phyloP scores from a whole-genome alignment of 2,113 vertebrate species.

The Chaenocephalus aceratus region DNA sequence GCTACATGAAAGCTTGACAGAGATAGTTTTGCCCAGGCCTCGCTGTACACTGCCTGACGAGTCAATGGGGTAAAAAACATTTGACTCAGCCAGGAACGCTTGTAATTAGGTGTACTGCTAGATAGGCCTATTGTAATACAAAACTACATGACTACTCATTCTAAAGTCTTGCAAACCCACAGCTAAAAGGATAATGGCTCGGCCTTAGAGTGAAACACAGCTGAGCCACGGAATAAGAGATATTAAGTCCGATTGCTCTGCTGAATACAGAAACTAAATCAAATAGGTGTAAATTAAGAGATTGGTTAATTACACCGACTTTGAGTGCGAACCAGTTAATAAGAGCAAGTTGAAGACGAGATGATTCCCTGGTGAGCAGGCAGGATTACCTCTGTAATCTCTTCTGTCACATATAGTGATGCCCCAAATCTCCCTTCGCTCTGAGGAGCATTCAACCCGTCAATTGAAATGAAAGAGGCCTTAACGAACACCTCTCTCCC shows the following conservation, averaged over 20 bases:
- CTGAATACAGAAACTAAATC: slow-evolving; percentile 77
- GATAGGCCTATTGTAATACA: slow-evolving; percentile 74
- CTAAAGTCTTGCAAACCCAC: slow-evolving; percentile 78
- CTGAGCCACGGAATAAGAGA: slow-evolving; percentile 78
- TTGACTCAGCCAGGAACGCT: slow-evolving; percentile 62
- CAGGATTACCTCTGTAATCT: slow-evolving; percentile 90
- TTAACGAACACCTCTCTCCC: slow-evolving; percentile 76
- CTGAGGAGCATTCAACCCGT: slow-evolving; percentile 85
- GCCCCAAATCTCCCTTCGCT: slow-evolving; percentile 85
- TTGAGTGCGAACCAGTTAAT: slow-evolving; percentile 78
- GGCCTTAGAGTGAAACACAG: slow-evolving; percentile 78
- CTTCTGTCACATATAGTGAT: slow-evolving; percentile 90
- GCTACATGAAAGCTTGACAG: slow-evolving; percentile 28
- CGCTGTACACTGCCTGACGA: slow-evolving; percentile 24
- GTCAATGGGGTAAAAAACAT: slow-evolving; percentile 44
- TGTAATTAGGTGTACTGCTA: slow-evolving; percentile 75
- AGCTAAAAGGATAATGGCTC: slow-evolving; percentile 82
- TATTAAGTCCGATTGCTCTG: slow-evolving; percentile 77
- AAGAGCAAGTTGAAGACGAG: slow-evolving; percentile 89
- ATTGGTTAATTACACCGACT: slow-evolving; percentile 77
- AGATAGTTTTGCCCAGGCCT: slow-evolving; percentile 26
- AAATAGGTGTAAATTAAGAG: slow-evolving; percentile 79
- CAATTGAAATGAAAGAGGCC: slow-evolving; percentile 81
- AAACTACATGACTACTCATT: slow-evolving; percentile 78
- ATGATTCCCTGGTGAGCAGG: slow-evolving; percentile 78